Base-by-base conservation (phyloP, 2,797 vertebrate species). In the Trematomus bernacchii region DNA sequence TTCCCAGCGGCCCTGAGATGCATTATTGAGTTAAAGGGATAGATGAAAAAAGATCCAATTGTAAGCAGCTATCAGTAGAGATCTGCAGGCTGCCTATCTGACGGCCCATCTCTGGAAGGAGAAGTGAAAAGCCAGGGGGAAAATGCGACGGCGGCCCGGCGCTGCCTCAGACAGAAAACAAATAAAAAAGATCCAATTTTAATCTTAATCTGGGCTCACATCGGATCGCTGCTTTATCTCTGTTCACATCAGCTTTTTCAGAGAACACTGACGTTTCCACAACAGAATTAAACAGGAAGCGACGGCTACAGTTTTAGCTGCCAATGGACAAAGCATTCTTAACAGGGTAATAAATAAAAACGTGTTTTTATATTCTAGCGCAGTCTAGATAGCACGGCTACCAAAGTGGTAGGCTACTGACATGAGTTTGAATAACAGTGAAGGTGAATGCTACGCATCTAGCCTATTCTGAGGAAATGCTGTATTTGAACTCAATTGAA, bases 141-240 rank as follows among this genome's bases (percentile, higher is more conserved):
- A 74, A 88, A 89, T 80, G 89, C 89, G 91, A 76, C 83, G 77
- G 85, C 86, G 89, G 92, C 87, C 91, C 85, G 80, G 76, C 79
- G 82, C 91, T 83, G 92, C 89, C 90, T 93, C 90, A 93, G 91
- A 94, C 93, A 93, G 86, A 94, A 95, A 94, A 94, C 93, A 95
- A 94, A 95, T 94, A 94, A 92, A 91, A 93, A 94, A 92, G 90
- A 95, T 94, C 94, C 93, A 94, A 94, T 95, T 95, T 96, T 91
- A 93, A 94, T 94, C 87, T 88, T 91, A 95, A 95, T 96, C 95
- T 82, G 80, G 14, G 61, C 80, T 92, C 92, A 89, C 90, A 96
- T 96, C 95, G 90, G 93, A 95, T 95, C 94, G 88, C 89, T 81
- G 89, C 82, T 67, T 91, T 94, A 95, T 96, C 95, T 91, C 66